Percentiles rank a stretch among this genome's conserved stretches.
phyloP scores from a whole-genome alignment of 2,797 vertebrate genomes.

The Aphelocoma californica region DNA sequence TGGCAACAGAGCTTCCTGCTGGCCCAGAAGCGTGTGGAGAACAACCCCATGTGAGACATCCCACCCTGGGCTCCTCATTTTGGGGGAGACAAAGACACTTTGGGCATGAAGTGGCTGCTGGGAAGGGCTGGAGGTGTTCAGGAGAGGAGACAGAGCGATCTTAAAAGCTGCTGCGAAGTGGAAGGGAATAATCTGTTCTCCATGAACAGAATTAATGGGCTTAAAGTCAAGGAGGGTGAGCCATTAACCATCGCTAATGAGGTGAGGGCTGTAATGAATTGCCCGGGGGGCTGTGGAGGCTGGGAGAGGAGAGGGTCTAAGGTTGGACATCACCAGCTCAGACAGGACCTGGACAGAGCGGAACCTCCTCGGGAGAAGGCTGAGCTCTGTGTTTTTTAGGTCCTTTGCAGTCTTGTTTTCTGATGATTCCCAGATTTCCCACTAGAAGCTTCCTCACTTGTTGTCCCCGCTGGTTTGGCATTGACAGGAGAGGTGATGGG shows the following conservation, averaged over 20 bases:
- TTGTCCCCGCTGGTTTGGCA: neutral
- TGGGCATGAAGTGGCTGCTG: neutral
- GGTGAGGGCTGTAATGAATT: neutral
- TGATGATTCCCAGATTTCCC: neutral
- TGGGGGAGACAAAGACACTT: neutral
- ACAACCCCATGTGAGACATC: neutral
- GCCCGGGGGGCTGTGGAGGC: neutral
- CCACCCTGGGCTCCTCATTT: neutral
- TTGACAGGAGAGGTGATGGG: neutral
- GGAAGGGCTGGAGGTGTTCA: neutral
- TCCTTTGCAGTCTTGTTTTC: neutral
- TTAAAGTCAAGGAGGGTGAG: neutral
- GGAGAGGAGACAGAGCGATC: neutral
- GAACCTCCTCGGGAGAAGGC: neutral
- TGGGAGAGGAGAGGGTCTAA: neutral
- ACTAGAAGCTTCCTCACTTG: fast-evolving
- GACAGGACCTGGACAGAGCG: neutral
- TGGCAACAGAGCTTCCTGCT: neutral
- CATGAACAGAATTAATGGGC: neutral
- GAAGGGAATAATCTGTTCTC: neutral
- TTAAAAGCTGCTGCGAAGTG: neutral
- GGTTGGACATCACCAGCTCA: neutral
- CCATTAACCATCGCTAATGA: neutral
- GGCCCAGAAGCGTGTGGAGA: neutral
- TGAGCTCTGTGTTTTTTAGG: neutral